phyloP scores from a whole-genome alignment of 2,113 vertebrate species.

The Trochalopteron elliotii region DNA sequence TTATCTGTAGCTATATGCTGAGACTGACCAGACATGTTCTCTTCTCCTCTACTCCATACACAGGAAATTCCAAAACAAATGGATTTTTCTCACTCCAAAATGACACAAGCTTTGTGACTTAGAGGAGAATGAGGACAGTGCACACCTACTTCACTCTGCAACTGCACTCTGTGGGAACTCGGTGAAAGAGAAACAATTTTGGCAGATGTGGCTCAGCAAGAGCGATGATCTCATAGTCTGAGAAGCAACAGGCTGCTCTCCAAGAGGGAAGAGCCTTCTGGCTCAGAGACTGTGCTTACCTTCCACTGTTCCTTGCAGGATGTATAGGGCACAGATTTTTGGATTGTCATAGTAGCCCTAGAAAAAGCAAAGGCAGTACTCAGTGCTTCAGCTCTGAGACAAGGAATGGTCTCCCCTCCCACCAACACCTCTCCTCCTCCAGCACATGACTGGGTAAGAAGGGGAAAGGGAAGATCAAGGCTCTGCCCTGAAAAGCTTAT shows the following conservation, averaged over 20 bases:
- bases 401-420: not conserved
- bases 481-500: not conserved
- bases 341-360: conserved; percentile 99
- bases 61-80: not conserved
- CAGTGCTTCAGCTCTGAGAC: not conserved
- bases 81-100: not conserved
- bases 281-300: conserved; percentile 77
- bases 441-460: not conserved
- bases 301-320: conserved; percentile 93
- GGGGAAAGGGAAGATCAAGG: not conserved
- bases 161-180: not conserved
- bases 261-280: conserved; percentile 16
- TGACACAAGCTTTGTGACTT: not conserved
- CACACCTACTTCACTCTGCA: not conserved
- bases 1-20: not conserved
- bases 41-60: not conserved
- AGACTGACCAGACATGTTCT: not conserved
- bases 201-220: conserved; percentile 21
- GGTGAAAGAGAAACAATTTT: not conserved
- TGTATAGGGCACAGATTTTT: conserved; percentile 94
- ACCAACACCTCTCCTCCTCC: not conserved
- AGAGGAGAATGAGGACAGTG: not conserved
- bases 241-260: conserved; percentile 41
- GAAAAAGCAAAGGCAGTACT: conserved; percentile 17
- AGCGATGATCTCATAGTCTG: conserved; percentile 58